phyloP scores from a whole-genome alignment of 2,888 invertebrate genomes.

The Diaphora mendica region DNA sequence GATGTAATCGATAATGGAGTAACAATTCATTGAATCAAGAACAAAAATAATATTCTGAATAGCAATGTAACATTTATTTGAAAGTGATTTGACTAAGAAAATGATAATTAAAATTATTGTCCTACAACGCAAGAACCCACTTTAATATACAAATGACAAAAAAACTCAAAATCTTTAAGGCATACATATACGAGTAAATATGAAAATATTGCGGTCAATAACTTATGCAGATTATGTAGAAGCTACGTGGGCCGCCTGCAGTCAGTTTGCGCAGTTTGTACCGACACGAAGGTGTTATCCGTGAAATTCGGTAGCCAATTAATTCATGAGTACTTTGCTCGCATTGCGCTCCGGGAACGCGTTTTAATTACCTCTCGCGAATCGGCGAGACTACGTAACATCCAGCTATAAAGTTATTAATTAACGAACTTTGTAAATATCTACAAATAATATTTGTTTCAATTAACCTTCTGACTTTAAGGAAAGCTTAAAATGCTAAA shows the following conservation, averaged over 20 bases:
- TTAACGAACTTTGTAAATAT: slow-evolving; percentile 50
- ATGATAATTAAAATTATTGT: background rate
- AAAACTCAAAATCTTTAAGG: background rate
- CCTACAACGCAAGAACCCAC: background rate
- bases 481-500: slow-evolving; percentile 57
- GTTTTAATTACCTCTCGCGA: slow-evolving; percentile 59
- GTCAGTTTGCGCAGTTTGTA: slow-evolving; percentile 38
- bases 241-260: slow-evolving; percentile 22
- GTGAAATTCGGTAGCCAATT: slow-evolving; percentile 58
- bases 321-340: slow-evolving; percentile 47
- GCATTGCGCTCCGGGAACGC: slow-evolving; percentile 44
- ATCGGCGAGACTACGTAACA: slow-evolving; percentile 48
- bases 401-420: slow-evolving; percentile 50
- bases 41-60: background rate
- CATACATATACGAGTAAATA: background rate
- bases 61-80: background rate
- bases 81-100: background rate
- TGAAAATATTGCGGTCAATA: slow-evolving; percentile 28
- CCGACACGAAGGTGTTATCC: slow-evolving; percentile 35
- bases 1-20: background rate
- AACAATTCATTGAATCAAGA: background rate
- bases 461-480: slow-evolving; percentile 46
- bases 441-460: slow-evolving; percentile 22
- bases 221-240: slow-evolving; percentile 21
- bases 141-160: background rate